Percentiles rank a stretch among this genome's conserved stretches.
These are phyloP conservation scores for Corythaeola cristata DNA, from an alignment of 2,113 vertebrate species.

Conservation along the genomic window DNA sequence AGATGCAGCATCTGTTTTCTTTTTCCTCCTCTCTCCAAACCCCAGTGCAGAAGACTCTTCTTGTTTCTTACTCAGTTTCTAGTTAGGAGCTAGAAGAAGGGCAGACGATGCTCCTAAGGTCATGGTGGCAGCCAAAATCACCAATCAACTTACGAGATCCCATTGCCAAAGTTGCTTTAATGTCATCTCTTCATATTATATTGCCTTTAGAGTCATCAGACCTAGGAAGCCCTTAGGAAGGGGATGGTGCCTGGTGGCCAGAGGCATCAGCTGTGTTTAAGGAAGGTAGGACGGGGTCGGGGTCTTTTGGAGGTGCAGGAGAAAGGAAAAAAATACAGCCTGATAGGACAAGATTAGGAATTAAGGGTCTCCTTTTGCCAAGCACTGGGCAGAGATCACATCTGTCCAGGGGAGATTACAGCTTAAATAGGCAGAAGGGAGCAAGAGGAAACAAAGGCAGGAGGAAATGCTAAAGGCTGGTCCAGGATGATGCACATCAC, in stretches of 20 bases:
- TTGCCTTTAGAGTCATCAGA: not conserved
- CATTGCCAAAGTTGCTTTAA: not conserved
- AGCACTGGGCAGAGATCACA: not conserved
- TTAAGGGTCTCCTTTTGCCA: not conserved
- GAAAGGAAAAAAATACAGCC: not conserved
- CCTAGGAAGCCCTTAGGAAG: not conserved
- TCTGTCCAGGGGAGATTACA: not conserved
- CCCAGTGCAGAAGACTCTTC: not conserved
- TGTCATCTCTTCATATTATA: not conserved
- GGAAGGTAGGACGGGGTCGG: not conserved
- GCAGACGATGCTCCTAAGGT: not conserved
- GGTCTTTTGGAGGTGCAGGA: not conserved
- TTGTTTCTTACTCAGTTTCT: not conserved
- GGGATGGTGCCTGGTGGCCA: not conserved
- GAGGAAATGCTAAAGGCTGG: not conserved
- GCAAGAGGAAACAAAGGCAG: not conserved
- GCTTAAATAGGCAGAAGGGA: not conserved
- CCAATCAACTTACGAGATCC: fast-evolving
- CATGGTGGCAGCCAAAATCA: not conserved
- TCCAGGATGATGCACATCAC: not conserved
- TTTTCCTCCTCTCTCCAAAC: not conserved
- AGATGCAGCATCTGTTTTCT: conserved; percentile 37
- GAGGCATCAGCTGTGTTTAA: fast-evolving
- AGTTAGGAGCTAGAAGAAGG: not conserved
- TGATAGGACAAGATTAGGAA: not conserved